Conservation (phyloP, 2,888 invertebrate genomes). For the Nomada flava region DNA sequence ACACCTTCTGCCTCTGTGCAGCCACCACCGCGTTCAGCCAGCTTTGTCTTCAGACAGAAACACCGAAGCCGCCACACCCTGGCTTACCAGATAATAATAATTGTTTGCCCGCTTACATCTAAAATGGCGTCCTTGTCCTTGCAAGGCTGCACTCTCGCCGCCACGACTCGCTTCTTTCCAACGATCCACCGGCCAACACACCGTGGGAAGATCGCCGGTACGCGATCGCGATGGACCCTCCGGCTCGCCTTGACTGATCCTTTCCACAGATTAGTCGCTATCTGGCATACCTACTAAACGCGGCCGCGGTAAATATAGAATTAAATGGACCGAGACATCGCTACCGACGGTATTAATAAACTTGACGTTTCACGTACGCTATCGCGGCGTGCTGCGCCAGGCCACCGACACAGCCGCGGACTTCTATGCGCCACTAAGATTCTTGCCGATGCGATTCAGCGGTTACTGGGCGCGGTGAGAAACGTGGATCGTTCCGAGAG, state of each 20-base stretch:
- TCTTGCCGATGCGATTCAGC: constrained; percentile 7
- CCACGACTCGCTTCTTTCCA: constrained; percentile 59
- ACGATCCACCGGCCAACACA: constrained; percentile 51
- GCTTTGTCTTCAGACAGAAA: constrained; percentile 47
- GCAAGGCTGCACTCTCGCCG: constrained; percentile 71
- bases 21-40: constrained; percentile 5
- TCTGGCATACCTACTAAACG: constrained; percentile 60
- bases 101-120: constrained; percentile 70
- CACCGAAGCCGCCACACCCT: constrained; percentile 62
- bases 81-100: constrained; percentile 62
- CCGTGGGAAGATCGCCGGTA: constrained; percentile 77
- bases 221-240: constrained; percentile 67
- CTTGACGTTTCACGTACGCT: constrained; percentile 58
- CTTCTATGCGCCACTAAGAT: constrained; percentile 19
- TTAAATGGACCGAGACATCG: constrained; percentile 69
- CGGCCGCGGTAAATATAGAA: constrained; percentile 71
- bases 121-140: constrained; percentile 80
- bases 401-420: background rate
- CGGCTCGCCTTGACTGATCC: constrained; percentile 74
- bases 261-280: constrained; percentile 69
- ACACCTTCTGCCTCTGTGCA: background rate
- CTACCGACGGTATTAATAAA: constrained; percentile 71
- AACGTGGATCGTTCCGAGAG: background rate
- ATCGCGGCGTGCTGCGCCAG: background rate
- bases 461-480: background rate